Evolutionary conservation across 35 echinoderm and acorn worm species (phyloP).

Genomic region (Apostichopus japonicus): DNA sequence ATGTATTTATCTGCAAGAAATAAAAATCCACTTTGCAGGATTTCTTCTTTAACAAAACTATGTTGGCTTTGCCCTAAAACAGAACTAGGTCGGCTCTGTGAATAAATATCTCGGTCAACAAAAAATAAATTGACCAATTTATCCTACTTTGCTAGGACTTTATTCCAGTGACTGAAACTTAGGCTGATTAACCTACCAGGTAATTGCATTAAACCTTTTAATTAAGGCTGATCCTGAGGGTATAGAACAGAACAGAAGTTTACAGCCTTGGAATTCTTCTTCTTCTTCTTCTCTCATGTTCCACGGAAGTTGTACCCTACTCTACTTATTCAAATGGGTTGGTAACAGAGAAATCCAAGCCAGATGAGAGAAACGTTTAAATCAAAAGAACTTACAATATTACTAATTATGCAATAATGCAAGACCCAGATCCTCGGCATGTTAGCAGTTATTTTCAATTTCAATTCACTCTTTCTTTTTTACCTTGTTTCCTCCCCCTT

Average conservation of each 20-base stretch:
- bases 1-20: too few species aligned
- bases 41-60: not conserved
- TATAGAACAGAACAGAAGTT: not conserved
- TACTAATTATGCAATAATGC: too few species aligned
- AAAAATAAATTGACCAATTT: slow-evolving; percentile 49
- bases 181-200: not conserved
- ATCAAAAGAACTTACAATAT: too few species aligned
- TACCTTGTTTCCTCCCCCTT: too few species aligned
- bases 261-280: not conserved
- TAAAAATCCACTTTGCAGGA: too few species aligned
- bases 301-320: not conserved
- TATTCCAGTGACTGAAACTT: not conserved
- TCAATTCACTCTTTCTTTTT: too few species aligned
- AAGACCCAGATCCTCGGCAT: too few species aligned
- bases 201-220: not conserved
- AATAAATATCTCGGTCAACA: slow-evolving; percentile 31
- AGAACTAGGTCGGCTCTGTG: slow-evolving; percentile 1
- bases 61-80: not conserved
- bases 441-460: too few species aligned
- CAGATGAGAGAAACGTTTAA: too few species aligned
- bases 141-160: not conserved
- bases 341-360: not conserved
- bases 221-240: not conserved
- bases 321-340: not conserved
- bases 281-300: not conserved